These are phyloP conservation scores for Tokudaia muenninki DNA, from an alignment of 2,797 vertebrate species.

Conservation along the genomic window DNA sequence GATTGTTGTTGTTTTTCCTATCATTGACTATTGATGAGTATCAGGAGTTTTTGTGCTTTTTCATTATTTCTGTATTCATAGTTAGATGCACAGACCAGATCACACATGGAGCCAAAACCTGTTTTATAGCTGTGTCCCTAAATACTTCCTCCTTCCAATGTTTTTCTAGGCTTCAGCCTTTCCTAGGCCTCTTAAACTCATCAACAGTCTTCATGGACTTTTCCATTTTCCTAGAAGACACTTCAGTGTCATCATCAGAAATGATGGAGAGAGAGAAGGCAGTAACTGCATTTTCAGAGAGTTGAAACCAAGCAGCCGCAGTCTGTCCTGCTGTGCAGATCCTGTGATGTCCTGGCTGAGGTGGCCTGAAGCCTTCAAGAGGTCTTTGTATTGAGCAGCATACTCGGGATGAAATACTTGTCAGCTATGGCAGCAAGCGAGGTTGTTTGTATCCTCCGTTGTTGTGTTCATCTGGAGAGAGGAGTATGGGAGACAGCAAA, in stretches of 20 bases:
- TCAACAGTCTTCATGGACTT: background rate
- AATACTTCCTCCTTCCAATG: background rate
- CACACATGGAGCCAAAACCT: background rate
- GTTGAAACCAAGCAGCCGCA: no score
- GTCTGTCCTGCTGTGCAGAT: background rate
- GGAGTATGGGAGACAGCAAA: background rate
- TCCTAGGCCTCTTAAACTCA: background rate
- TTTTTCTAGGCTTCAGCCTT: background rate
- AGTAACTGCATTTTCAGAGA: background rate
- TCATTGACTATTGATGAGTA: background rate
- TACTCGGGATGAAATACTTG: background rate
- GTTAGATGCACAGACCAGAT: background rate
- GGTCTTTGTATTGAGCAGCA: background rate
- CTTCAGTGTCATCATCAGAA: background rate
- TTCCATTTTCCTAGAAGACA: constrained; percentile 9
- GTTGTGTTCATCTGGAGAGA: background rate
- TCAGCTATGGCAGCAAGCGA: background rate
- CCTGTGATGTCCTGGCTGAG: background rate
- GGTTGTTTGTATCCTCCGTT: background rate
- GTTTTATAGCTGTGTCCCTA: background rate
- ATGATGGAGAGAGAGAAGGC: background rate
- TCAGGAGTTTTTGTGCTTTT: background rate
- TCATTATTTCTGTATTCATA: background rate
- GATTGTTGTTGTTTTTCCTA: background rate
- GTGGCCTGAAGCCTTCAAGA: fast-evolving